phyloP scores from a whole-genome alignment of 2,888 invertebrate species.

The Quadroppia sp. region DNA sequence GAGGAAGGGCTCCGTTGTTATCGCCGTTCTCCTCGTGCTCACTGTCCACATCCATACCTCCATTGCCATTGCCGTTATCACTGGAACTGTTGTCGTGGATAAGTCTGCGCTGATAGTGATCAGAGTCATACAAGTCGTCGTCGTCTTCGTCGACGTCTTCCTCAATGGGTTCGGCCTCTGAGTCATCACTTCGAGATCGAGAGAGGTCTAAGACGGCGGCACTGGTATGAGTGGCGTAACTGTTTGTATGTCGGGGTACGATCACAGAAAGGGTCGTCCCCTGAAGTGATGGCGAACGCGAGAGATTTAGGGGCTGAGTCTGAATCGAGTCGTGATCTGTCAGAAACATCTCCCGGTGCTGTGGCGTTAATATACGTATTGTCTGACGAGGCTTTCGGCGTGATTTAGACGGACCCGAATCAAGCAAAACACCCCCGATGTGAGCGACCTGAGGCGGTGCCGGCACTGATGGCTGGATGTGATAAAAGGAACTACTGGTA shows the following conservation, averaged over 20 bases:
- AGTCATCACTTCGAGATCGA: constrained; percentile 46
- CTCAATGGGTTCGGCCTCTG: constrained; percentile 47
- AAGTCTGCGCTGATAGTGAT: background rate
- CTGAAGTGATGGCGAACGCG: constrained; percentile 44
- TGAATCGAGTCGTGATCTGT: constrained; percentile 47
- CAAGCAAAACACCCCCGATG: constrained; percentile 31
- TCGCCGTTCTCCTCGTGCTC: constrained; percentile 29
- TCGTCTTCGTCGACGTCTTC: constrained; percentile 43
- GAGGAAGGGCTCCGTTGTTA: constrained; percentile 28
- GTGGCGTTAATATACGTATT: constrained; percentile 48
- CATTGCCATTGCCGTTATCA: constrained; percentile 34
- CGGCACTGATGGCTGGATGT: constrained; percentile 33
- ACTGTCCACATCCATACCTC: constrained; percentile 31
- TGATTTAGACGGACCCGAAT: constrained; percentile 42
- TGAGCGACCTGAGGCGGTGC: constrained; percentile 38
- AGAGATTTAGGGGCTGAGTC: constrained; percentile 49
- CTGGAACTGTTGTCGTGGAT: constrained; percentile 27
- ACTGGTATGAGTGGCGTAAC: constrained; percentile 27
- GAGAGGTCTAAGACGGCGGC: constrained; percentile 48
- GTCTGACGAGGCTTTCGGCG: constrained; percentile 48
- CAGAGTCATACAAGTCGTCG: constrained; percentile 33
- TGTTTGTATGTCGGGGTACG: too few species aligned
- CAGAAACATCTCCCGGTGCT: constrained; percentile 46
- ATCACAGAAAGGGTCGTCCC: constrained; percentile 36
- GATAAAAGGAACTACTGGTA: constrained; percentile 40